These are phyloP conservation scores for Tholera decimalis DNA, from an alignment of 2,888 invertebrate genomes.

Conservation along the genomic window DNA sequence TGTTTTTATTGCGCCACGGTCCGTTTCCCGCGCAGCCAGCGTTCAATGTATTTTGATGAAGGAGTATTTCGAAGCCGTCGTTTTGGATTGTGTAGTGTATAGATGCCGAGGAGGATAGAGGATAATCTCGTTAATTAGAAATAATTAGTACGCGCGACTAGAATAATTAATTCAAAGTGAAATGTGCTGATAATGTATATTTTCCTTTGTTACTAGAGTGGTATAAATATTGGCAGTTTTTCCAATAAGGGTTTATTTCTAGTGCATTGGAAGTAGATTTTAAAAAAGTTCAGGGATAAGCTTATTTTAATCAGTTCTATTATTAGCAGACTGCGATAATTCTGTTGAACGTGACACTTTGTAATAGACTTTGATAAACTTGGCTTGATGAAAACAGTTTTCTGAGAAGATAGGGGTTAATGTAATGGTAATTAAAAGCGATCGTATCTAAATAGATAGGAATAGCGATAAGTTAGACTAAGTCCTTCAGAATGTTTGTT, in stretches of 20 bases:
- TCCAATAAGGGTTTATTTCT: neutral
- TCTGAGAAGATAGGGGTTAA: no score
- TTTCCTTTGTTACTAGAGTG: constrained; percentile 22
- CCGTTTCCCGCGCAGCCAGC: constrained; percentile 55
- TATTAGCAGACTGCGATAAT: neutral
- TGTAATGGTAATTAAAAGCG: no score
- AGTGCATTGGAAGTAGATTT: neutral
- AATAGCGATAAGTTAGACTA: no score
- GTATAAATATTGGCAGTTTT: neutral
- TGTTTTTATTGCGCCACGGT: constrained; percentile 63
- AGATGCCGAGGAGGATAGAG: constrained; percentile 23
- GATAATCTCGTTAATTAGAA: constrained; percentile 66
- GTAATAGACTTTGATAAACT: neutral
- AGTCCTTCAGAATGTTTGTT: no score
- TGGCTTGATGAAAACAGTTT: no score
- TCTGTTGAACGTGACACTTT: neutral
- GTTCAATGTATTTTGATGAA: constrained; percentile 65
- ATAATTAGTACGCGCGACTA: constrained; percentile 61
- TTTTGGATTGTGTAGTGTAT: constrained; percentile 12
- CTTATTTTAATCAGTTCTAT: neutral
- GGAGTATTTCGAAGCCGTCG: constrained; percentile 40
- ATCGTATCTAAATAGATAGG: no score
- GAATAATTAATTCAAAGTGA: constrained; percentile 58
- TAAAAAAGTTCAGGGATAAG: neutral
- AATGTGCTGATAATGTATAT: constrained; percentile 34